phyloP scores from a whole-genome alignment of 92 coral and sea anemone genomes.

The Epizoanthus ramosus region DNA sequence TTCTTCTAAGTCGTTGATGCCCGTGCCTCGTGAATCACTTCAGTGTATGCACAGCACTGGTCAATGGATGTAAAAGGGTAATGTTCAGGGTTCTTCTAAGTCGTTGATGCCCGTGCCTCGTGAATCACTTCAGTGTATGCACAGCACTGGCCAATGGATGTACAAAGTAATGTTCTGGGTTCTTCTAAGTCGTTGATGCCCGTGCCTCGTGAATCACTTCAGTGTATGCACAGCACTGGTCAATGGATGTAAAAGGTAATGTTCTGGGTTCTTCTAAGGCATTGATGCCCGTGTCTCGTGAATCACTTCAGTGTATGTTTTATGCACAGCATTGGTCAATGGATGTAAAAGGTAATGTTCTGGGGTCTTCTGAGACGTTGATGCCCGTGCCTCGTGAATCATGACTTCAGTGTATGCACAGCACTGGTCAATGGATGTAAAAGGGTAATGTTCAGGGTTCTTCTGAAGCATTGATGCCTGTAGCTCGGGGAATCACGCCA shows the following conservation, averaged over 20 bases:
- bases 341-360: too few species aligned
- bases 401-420: neutral
- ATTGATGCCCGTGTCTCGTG: neutral
- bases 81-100: neutral
- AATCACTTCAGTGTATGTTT: neutral
- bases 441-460: too few species aligned
- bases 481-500: too few species aligned
- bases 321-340: neutral
- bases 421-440: neutral
- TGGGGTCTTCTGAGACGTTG: neutral
- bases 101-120: neutral
- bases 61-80: conserved; percentile 82
- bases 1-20: neutral
- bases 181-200: neutral
- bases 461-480: neutral
- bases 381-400: neutral
- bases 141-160: neutral
- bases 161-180: too few species aligned
- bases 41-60: neutral
- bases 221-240: neutral
- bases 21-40: neutral
- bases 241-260: too few species aligned
- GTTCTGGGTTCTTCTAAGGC: neutral
- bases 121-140: neutral
- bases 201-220: too few species aligned